phyloP scores from a whole-genome alignment of 2,113 vertebrate genomes.

The Bos indicus region DNA sequence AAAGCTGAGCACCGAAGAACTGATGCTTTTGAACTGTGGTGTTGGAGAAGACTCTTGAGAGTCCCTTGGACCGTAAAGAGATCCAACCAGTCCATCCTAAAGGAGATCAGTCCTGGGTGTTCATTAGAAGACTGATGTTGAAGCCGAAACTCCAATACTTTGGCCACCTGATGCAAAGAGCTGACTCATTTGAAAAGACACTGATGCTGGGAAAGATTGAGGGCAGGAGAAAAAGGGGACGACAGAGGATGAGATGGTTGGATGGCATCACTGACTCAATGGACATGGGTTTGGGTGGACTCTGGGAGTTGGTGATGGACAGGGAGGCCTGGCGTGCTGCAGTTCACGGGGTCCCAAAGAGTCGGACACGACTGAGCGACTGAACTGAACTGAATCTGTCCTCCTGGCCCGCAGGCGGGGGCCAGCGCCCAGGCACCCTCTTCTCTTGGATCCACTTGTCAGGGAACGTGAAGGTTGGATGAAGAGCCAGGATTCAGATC shows the following conservation, averaged over 20 bases:
- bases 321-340: not conserved
- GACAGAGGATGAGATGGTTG: not conserved
- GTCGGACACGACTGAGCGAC: fast-evolving
- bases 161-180: not conserved
- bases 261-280: not conserved
- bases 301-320: not conserved
- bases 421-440: not conserved
- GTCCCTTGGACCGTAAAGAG: no score
- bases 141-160: not conserved
- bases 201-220: not conserved
- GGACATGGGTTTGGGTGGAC: not conserved
- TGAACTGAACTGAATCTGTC: not conserved
- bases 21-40: not conserved
- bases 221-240: not conserved
- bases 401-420: fast-evolving
- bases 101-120: no score
- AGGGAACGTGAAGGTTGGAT: not conserved
- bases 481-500: not conserved
- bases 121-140: not conserved
- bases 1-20: not conserved
- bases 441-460: fast-evolving
- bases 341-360: not conserved
- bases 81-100: no score
- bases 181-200: not conserved
- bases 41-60: no score